phyloP scores from a whole-genome alignment of 2,888 invertebrate species.

The Mimachlamys varia region DNA sequence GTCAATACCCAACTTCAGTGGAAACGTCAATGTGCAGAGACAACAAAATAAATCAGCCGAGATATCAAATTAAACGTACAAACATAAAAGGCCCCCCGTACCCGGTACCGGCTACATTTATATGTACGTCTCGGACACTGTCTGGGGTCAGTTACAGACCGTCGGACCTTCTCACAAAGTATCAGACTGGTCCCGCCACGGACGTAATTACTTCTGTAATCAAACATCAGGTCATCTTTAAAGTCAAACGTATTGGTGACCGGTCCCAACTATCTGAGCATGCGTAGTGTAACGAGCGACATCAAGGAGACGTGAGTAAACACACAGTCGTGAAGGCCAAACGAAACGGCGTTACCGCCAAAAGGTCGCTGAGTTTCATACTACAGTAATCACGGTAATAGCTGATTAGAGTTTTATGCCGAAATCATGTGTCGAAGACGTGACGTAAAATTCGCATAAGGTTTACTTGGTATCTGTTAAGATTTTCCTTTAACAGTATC shows the following conservation, averaged over 20 bases:
- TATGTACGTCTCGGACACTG: not conserved
- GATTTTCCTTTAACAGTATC: too few relatives aligned
- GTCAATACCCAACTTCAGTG: not conserved
- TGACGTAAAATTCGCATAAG: too few relatives aligned
- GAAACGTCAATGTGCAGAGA: not conserved
- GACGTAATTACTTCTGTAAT: not conserved
- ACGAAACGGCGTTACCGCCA: too few relatives aligned
- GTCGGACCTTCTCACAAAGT: not conserved
- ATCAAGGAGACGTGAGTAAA: too few relatives aligned
- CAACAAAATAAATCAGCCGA: not conserved
- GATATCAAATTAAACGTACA: slow-evolving; percentile 19
- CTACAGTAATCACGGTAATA: too few relatives aligned
- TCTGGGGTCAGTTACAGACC: not conserved
- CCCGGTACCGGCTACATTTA: not conserved
- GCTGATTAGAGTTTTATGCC: too few relatives aligned
- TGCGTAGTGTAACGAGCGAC: not conserved
- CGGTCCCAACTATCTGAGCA: not conserved
- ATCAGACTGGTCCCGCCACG: not conserved
- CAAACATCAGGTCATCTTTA: not conserved
- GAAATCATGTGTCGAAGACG: too few relatives aligned
- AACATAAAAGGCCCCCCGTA: not conserved
- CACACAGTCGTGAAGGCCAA: too few relatives aligned
- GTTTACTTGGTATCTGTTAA: too few relatives aligned
- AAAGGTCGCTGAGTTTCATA: too few relatives aligned
- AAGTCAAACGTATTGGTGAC: not conserved